Base-by-base conservation (phyloP, 2,113 vertebrate species). In the Phodopus roborovskii region DNA sequence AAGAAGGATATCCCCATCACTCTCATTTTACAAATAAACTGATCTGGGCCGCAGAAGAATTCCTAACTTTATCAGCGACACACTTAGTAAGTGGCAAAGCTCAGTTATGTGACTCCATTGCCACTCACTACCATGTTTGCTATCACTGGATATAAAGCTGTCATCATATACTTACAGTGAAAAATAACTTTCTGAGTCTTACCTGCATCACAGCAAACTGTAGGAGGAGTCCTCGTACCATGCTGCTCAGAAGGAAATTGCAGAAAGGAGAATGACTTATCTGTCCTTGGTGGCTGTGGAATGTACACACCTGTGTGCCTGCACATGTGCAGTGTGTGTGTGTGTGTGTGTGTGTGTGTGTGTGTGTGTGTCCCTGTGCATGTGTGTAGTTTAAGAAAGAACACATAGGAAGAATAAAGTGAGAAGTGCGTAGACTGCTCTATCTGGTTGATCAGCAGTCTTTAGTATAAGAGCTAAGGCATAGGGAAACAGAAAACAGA, bases 11-110 rank as follows among this genome's bases (percentile, higher is more conserved):
- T 10, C 53, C 53, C 53, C 12, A 56, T 56, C 53, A 56, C 53
- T 56, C 53, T 56, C 53, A n/a, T 62, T 91, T 92, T 81, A 90
- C 9, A 91, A 48, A 56, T 60, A 79, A 87, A 78, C 42, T 79
- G 24, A 81, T 48, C 45, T 22, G 19, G 33, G 3, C 64, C 79
- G 64, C 71, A 62, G 50, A 64, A 16, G 20, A 70, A n/a, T 82
- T 16, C 5, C 0, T 81, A 42, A n/a, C 3, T 10, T n/a, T 92
- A 36, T 28, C 64, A 60, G 30, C 42, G 39, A 30, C 33, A 83
- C 7, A 74, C 7, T 6, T 53, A 33, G 13, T 66, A 30, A 93
- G 17, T 71, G 88, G 15, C 88, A 88, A 36, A 90, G 66, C n/a
- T 28, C 33, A 20, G 15, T 78, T 20, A 2, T 12, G 0, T 53